phyloP scores from a whole-genome alignment of 2,888 invertebrate species.

The Gerris lacustris region DNA sequence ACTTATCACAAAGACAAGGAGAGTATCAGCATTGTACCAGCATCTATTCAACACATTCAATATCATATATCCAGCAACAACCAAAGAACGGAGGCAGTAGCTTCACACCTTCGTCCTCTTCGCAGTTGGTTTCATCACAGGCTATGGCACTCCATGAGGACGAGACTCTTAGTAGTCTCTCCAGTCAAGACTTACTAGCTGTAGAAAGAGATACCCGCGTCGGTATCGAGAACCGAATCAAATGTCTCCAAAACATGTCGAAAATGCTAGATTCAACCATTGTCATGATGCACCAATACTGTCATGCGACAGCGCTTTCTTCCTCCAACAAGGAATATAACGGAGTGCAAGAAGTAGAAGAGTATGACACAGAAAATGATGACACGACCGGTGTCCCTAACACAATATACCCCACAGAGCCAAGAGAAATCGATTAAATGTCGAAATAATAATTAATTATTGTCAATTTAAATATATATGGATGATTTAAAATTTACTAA shows the following conservation, averaged over 20 bases:
- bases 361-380: no score
- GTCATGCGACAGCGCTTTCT: slow-evolving; percentile 45
- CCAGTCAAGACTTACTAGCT: slow-evolving; percentile 66
- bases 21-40: no score
- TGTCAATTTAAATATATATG: no score
- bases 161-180: slow-evolving; percentile 47
- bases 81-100: background rate
- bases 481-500: no score
- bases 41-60: background rate
- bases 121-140: background rate
- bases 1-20: no score
- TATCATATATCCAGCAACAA: background rate
- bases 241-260: slow-evolving; percentile 71
- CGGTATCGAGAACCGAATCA: slow-evolving; percentile 80
- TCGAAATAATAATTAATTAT: no score
- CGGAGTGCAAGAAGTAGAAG: no score
- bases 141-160: background rate
- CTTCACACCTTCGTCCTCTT: background rate
- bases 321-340: background rate
- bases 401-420: no score
- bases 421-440: no score
- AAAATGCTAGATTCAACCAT: slow-evolving; percentile 85
- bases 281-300: slow-evolving; percentile 87
- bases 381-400: no score
- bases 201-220: slow-evolving; percentile 82